Base-by-base conservation (phyloP, 37 sponge, comb jelly and placozoan genomes). In the Mnemiopsis leidyi region DNA sequence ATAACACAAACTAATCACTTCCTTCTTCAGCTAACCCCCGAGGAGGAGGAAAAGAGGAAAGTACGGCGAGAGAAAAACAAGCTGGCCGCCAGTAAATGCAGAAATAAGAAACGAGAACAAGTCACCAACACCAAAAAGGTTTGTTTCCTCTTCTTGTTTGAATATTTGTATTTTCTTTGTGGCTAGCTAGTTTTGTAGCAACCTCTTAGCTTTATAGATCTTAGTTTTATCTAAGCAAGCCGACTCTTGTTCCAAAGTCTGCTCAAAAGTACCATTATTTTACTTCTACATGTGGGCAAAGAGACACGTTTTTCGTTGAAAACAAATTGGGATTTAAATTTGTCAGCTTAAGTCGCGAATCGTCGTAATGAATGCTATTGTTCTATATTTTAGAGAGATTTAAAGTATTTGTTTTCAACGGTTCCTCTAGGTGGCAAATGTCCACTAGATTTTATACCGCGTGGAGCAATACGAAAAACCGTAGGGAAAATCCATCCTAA, bases 31-130 rank as follows among this genome's bases (percentile, higher is more conserved):
- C 26, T 76, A 37, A 93, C 93, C 0, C 77, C 93, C 13, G 94
- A 94, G 28, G 97, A 99, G 77, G 83, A 95, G 38, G 95, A 96
- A 0, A 99, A 96, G 79, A 92, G 96, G 5, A 69, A 95, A 2
- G 68, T 93, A 39, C 95, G 97, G 93, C 38, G 99, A 68, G 97
- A 96, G 85, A 97, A 96, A 88, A 99, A 99, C 94, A 97, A 96
- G 93, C 94, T 95, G 0, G 99, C 99, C 38, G 99, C 99, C 24
- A 96, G 96, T 40, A 99, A 96, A 92, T 99, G 99, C 85, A 92
- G 99, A 9, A 92, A 95, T 35, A 97, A 97, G 96, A 93, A 96
- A 76, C 93, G 95, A 2, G 94, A 95, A n/a, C 94, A 95, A 33
- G 93, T 73, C 32, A 90, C 73, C 0, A 94, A 73, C 82, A 23